Evolutionary conservation across 2,888 invertebrate species (phyloP).

Genomic region (Aplocera efformata): DNA sequence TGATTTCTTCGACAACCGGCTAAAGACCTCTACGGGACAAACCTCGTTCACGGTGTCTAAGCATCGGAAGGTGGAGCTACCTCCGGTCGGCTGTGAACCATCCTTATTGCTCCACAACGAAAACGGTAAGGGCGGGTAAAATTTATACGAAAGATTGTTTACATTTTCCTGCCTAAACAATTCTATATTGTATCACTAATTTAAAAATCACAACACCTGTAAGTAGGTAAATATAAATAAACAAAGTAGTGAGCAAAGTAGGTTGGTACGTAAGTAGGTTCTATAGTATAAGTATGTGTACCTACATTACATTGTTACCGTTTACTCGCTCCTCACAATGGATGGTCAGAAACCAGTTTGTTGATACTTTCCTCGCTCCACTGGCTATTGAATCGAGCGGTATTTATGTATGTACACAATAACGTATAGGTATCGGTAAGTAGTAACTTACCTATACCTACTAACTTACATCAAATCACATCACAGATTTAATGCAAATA

Average conservation of each 20-base stretch:
- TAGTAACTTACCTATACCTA: conserved; percentile 3
- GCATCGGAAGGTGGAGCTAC: conserved; percentile 82
- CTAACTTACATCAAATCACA: conserved; percentile 24
- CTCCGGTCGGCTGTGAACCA: conserved; percentile 65
- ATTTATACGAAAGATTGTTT: too few species aligned
- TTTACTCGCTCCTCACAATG: conserved; percentile 36
- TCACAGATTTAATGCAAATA: too few species aligned
- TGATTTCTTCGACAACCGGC: conserved; percentile 69
- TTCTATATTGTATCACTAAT: too few species aligned
- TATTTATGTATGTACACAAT: conserved; percentile 2
- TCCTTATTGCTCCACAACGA: conserved; percentile 61
- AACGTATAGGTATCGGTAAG: not conserved
- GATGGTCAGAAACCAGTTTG: conserved; percentile 50
- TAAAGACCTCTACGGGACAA: conserved; percentile 65
- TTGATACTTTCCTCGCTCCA: conserved; percentile 41
- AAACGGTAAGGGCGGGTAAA: conserved; percentile 51
- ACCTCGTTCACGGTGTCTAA: conserved; percentile 81
- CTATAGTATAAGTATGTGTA: conserved; percentile 12
- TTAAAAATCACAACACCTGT: too few species aligned
- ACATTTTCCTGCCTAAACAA: too few species aligned
- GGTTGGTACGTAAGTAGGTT: not conserved
- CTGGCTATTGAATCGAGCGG: conserved; percentile 21
- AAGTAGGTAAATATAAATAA: too few species aligned
- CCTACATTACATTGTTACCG: conserved; percentile 32
- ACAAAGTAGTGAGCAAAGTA: too few species aligned